Evolutionary conservation across 2,888 invertebrate genomes (phyloP), one percentile per base, ranked within the genome.

Genomic region (Iselma pallidipennis): DNA sequence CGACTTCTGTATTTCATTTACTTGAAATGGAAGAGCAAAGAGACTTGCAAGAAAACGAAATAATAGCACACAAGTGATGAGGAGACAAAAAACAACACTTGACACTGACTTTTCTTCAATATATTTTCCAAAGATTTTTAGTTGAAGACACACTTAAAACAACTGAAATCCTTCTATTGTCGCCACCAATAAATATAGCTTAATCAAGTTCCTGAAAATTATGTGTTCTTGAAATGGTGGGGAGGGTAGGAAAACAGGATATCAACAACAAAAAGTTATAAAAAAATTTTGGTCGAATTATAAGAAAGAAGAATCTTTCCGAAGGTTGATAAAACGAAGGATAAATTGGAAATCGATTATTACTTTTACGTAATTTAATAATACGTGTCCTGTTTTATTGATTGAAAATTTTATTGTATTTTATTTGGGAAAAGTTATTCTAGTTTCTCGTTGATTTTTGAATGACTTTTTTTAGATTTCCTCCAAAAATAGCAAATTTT

Each of bases 1-100:
- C 74, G 74, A 69, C 72, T 75, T 67, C 70, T 76, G 74, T 80
- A 80, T 76, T 78, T 76, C 79, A 79, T 76, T 76, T 28, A 57
- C 50, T 52, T 57, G 21, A 63, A 63, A 51, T 42, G 74, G 75
- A 57, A 50, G 29, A 21, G 61, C 31, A 52, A 26, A 58, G 50
- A n/a, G 33, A 26, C 45, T 12, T 51, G 31, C 7, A 57, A 29
- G 57, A 49, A 51, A 49, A 50, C 28, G 14, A 29, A 37, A 14
- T 29, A 25, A 26, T 10, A 25, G 37, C 31, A 21, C 23, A 33
- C 31, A 16, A 37, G 28, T 49, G 26, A 57, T 25, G 48, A 51
- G 50, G 51, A 51, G 23, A 51, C 28, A 19, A 12, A 33, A 9
- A 9, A 33, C 33, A 12, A 16, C 10, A 9, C 10, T 16, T 12